Conservation (phyloP, 2,113 vertebrate species). For the Gymnarchus niloticus region DNA sequence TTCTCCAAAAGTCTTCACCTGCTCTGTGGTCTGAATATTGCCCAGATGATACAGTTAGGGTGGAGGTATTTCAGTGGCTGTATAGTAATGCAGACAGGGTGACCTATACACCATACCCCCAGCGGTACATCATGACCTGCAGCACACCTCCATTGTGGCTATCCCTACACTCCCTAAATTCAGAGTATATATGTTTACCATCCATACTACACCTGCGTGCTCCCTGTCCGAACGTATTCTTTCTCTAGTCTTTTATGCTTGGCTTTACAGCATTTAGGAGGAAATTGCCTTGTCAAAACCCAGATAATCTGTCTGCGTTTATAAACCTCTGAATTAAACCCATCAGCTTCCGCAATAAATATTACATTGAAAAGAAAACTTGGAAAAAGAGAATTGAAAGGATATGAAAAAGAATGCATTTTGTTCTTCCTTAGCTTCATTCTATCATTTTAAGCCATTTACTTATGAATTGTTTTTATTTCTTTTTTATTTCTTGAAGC, state of each 20-base stretch:
- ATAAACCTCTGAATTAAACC: constrained; percentile 2
- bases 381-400: neutral
- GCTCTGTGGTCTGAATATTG: neutral
- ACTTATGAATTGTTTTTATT: neutral
- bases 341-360: neutral
- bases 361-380: neutral
- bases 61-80: neutral
- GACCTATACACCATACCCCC: neutral
- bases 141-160: neutral
- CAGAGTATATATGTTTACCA: neutral
- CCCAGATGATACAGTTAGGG: neutral
- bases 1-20: neutral
- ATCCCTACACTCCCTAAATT: neutral
- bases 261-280: neutral
- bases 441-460: neutral
- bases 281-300: neutral
- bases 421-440: neutral
- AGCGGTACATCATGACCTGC: neutral
- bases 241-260: neutral
- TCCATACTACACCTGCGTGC: neutral
- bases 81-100: neutral
- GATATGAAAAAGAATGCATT: neutral
- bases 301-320: neutral
- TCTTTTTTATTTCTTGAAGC: neutral
- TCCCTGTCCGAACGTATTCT: neutral